phyloP scores from a whole-genome alignment of 64 coral and sea anemone species.

The Porites lutea region DNA sequence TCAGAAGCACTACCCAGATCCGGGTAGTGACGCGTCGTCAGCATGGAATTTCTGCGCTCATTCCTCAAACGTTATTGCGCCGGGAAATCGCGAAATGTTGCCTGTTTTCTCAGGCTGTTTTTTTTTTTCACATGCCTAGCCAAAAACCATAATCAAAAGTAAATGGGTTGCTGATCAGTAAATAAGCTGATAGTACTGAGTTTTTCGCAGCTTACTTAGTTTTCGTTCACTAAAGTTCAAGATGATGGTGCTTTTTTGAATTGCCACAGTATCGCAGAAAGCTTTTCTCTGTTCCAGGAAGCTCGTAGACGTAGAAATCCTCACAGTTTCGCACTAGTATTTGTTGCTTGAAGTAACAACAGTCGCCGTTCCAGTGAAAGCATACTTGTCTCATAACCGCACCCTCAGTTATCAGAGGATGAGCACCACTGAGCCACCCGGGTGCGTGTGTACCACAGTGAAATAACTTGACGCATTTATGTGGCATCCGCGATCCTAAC shows the following conservation, averaged over 20 bases:
- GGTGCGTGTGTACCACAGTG: slow-evolving; percentile 39
- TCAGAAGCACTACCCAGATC: too few species aligned
- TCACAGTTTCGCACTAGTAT: background rate
- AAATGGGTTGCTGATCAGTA: too few species aligned
- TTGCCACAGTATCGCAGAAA: slow-evolving; percentile 49
- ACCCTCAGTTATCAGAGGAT: background rate
- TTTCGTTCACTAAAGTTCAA: too few species aligned
- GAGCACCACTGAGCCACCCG: slow-evolving; percentile 35
- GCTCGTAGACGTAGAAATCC: slow-evolving; percentile 45
- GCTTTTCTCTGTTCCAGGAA: background rate
- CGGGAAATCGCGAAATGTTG: too few species aligned
- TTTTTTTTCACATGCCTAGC: too few species aligned
- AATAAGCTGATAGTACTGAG: too few species aligned
- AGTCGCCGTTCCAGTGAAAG: slow-evolving; percentile 27
- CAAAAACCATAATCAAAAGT: too few species aligned
- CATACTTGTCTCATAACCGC: slow-evolving; percentile 11
- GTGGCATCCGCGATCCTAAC: slow-evolving; percentile 18
- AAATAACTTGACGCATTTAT: slow-evolving; percentile 8
- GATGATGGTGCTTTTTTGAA: background rate
- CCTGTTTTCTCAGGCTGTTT: too few species aligned
- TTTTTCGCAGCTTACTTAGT: too few species aligned
- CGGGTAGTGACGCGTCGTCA: too few species aligned
- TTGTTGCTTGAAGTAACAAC: slow-evolving; percentile 29
- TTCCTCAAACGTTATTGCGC: too few species aligned
- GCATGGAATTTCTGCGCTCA: too few species aligned